Conservation (phyloP, 2,113 vertebrate species). For the Petrocephalus zakoni region DNA sequence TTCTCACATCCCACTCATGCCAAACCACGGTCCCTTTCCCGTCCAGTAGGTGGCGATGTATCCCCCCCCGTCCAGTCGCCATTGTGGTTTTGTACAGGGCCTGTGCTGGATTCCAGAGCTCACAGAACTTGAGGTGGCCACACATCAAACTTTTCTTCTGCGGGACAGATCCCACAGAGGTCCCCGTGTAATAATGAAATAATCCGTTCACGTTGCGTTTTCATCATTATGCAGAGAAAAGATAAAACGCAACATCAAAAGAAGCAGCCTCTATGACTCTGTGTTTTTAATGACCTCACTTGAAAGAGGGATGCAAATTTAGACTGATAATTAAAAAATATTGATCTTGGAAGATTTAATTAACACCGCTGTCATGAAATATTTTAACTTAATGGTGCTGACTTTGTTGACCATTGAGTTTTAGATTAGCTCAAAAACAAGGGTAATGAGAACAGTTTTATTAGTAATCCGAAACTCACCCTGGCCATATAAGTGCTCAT, state of each 20-base stretch:
- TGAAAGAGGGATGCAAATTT: constrained; percentile 1
- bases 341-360: constrained; percentile 10
- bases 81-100: background rate
- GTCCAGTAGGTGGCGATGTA: background rate
- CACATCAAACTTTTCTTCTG: background rate
- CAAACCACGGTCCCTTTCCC: background rate
- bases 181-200: constrained; percentile 20
- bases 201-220: constrained; percentile 27
- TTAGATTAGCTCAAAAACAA: background rate
- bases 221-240: constrained; percentile 3
- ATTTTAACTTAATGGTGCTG: background rate
- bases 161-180: constrained; percentile 19
- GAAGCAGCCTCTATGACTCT: constrained; percentile 11
- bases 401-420: background rate
- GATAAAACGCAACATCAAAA: background rate
- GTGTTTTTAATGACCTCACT: background rate
- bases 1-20: background rate
- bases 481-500: background rate
- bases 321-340: background rate
- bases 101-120: background rate
- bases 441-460: background rate
- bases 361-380: background rate
- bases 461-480: background rate
- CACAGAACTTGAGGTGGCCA: background rate
- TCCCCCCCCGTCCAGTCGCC: background rate